Evolutionary conservation across 2,888 invertebrate species (phyloP).

Genomic region (Phytoseiulus persimilis): DNA sequence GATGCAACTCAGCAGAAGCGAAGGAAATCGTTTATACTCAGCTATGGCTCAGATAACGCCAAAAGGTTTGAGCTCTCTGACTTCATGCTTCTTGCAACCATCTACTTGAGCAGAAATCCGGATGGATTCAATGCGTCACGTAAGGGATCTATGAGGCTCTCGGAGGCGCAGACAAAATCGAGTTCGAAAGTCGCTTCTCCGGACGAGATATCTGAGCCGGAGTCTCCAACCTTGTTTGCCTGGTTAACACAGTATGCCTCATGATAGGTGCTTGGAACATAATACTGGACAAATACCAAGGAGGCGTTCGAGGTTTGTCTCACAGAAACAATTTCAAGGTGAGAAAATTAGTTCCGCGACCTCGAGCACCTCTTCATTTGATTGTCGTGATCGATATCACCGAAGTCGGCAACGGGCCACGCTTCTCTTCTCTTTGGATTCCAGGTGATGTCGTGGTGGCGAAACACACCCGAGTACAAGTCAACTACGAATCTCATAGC

Average conservation of each 20-base stretch:
- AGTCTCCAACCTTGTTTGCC: too few species aligned
- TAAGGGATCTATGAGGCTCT: not conserved
- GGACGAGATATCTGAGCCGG: not conserved
- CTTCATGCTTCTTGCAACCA: too few species aligned
- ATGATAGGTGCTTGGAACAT: slow-evolving; percentile 13
- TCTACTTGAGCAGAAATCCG: too few species aligned
- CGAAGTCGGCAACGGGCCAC: too few species aligned
- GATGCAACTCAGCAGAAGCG: slow-evolving; percentile 20
- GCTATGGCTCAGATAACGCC: slow-evolving; percentile 33
- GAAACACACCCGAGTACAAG: slow-evolving; percentile 7
- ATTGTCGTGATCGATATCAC: too few species aligned
- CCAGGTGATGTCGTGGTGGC: slow-evolving; percentile 29
- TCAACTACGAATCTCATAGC: slow-evolving; percentile 28
- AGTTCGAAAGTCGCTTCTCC: not conserved
- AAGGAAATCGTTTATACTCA: slow-evolving; percentile 28
- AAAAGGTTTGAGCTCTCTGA: too few species aligned
- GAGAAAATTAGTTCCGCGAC: not conserved
- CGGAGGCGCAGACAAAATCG: not conserved
- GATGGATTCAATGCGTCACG: too few species aligned
- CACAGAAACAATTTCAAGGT: slow-evolving; percentile 25
- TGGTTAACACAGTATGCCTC: too few species aligned
- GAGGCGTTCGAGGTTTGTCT: slow-evolving; percentile 14
- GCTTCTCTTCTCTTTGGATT: not conserved
- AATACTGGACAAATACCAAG: slow-evolving; percentile 16
- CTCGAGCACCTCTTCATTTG: too few species aligned